phyloP scores from a whole-genome alignment of 1,140 invertebrate genomes.

The Thaumatotibia leucotreta region DNA sequence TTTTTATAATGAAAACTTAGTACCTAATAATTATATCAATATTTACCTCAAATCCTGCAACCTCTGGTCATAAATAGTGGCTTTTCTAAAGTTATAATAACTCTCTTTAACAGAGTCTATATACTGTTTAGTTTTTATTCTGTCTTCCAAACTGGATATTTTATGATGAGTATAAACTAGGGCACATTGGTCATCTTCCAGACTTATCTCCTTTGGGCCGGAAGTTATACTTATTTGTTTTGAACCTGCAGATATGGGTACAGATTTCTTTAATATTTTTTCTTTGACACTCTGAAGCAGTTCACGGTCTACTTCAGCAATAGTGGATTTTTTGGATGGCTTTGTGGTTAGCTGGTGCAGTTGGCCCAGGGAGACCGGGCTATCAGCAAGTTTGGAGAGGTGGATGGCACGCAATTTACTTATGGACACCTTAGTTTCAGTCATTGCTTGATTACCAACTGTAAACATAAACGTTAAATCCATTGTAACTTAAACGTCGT shows the following conservation, averaged over 20 bases:
- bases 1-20: no score
- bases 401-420: slow-evolving; percentile 80
- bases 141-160: slow-evolving; percentile 54
- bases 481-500: no score
- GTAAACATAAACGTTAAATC: slow-evolving; percentile 31
- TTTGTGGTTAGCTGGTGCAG: slow-evolving; percentile 75
- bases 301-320: slow-evolving; percentile 62
- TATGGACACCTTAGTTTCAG: slow-evolving; percentile 80
- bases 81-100: slow-evolving; percentile 72
- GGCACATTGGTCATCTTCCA: slow-evolving; percentile 69
- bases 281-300: slow-evolving; percentile 62
- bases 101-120: slow-evolving; percentile 69
- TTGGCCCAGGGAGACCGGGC: slow-evolving; percentile 77
- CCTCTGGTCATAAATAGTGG: slow-evolving; percentile 68
- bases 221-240: slow-evolving; percentile 28
- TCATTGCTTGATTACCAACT: slow-evolving; percentile 80
- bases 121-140: slow-evolving; percentile 55
- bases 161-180: slow-evolving; percentile 63
- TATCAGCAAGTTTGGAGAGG: slow-evolving; percentile 79
- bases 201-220: slow-evolving; percentile 32
- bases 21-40: no score
- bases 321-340: slow-evolving; percentile 42
- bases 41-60: slow-evolving; percentile 56
- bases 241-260: slow-evolving; percentile 12
- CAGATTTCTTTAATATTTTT: slow-evolving; percentile 59